phyloP scores from a whole-genome alignment of 2,888 invertebrate genomes.

The Ernsta delagoae region DNA sequence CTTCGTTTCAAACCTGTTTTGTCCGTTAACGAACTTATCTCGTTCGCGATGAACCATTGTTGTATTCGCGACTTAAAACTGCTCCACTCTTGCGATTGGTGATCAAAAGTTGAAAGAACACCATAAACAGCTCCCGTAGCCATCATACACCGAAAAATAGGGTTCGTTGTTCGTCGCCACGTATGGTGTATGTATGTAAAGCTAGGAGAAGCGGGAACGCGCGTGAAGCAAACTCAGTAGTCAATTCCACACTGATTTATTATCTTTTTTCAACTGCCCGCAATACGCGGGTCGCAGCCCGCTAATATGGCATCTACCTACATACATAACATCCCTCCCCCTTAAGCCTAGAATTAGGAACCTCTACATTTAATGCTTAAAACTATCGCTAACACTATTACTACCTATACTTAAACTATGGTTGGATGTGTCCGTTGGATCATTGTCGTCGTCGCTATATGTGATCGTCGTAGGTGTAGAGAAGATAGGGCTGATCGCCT shows the following conservation, averaged over 20 bases:
- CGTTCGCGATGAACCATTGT: slow-evolving; percentile 40
- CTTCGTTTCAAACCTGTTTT: slow-evolving; percentile 35
- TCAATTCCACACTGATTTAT: neutral
- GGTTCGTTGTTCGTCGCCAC: slow-evolving; percentile 26
- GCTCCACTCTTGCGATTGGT: slow-evolving; percentile 31
- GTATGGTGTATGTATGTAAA: slow-evolving; percentile 7
- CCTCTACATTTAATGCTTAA: too few species aligned
- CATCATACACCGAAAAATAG: slow-evolving; percentile 19
- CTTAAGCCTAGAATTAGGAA: too few species aligned
- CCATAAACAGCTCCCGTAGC: slow-evolving; percentile 29
- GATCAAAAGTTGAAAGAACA: slow-evolving; percentile 25
- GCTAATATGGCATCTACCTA: too few species aligned
- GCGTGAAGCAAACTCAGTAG: neutral
- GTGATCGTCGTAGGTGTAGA: neutral
- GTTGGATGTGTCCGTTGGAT: neutral
- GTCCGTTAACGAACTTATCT: slow-evolving; percentile 28
- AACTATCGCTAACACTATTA: too few species aligned
- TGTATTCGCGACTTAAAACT: slow-evolving; percentile 31
- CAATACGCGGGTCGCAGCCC: too few species aligned
- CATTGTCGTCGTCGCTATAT: neutral
- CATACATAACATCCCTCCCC: too few species aligned
- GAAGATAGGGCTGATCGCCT: neutral
- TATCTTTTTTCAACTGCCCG: too few species aligned
- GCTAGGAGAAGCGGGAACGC: neutral
- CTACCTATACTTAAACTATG: too few species aligned